Conservation (phyloP, 2,113 vertebrate genomes). For the Rhinolophus sinicus region DNA sequence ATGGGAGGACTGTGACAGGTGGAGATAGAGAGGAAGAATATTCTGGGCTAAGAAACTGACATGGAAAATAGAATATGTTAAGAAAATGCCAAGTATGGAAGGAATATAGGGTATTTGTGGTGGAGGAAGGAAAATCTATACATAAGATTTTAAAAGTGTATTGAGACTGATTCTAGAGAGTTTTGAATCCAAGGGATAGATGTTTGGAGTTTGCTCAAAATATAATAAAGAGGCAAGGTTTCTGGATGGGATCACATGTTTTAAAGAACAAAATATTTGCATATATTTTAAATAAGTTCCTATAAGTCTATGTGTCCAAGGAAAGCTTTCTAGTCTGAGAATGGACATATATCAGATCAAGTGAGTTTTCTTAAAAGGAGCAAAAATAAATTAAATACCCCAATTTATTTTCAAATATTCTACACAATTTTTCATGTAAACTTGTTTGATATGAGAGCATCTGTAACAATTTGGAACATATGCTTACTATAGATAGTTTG, state of each 20-base stretch:
- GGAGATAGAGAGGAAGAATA: not conserved
- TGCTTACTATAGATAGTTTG: not conserved
- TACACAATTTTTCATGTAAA: not conserved
- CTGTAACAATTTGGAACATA: not conserved
- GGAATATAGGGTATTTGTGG: not conserved
- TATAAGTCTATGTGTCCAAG: not conserved
- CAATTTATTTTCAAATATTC: not conserved
- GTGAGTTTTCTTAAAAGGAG: not conserved
- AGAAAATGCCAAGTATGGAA: constrained; percentile 41
- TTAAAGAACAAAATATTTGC: not conserved
- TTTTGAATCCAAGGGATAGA: not conserved
- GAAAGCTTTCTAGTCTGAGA: not conserved
- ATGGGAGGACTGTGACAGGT: constrained; percentile 60
- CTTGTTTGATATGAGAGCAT: not conserved
- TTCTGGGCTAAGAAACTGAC: constrained; percentile 17
- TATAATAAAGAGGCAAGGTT: not conserved
- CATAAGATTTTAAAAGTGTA: not conserved
- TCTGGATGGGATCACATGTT: not conserved
- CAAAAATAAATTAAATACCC: not conserved
- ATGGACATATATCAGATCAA: not conserved
- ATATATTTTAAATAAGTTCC: not conserved
- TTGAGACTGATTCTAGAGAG: not conserved
- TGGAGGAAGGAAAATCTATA: not conserved
- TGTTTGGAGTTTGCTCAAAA: not conserved
- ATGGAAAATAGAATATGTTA: not conserved